These are phyloP conservation scores for Muricea muricata DNA, from an alignment of 92 coral and sea anemone species.

Conservation along the genomic window DNA sequence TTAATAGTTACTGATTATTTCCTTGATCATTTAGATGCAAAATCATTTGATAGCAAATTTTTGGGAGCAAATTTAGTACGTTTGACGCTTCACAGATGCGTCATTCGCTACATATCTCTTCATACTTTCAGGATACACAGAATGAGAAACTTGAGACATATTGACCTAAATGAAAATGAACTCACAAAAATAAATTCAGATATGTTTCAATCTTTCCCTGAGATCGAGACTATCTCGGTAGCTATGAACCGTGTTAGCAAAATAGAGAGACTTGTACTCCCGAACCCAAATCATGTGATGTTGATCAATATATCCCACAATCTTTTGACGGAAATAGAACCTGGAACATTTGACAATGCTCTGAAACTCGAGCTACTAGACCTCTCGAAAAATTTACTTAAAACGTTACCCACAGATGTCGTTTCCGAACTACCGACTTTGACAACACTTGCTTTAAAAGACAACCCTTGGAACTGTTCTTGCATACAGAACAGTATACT, in stretches of 20 bases:
- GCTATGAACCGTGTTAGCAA: not conserved
- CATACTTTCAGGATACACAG: not conserved
- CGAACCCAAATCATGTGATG: not conserved
- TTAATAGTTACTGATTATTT: not conserved
- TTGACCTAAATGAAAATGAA: not conserved
- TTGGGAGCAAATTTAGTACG: not conserved
- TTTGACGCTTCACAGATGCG: not conserved
- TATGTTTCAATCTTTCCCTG: not conserved
- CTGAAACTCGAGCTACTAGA: slow-evolving; percentile 28
- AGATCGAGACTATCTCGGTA: not conserved
- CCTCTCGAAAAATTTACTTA: slow-evolving; percentile 3
- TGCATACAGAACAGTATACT: slow-evolving; percentile 15
- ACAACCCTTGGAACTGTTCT: slow-evolving; percentile 42
- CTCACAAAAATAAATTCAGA: not conserved
- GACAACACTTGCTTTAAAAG: not conserved
- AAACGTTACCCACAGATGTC: not conserved
- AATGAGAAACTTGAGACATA: not conserved
- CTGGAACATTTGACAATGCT: slow-evolving; percentile 5
- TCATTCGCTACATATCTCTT: not conserved
- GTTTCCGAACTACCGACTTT: slow-evolving; percentile 21
- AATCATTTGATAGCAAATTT: not conserved
- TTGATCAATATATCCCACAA: slow-evolving; percentile 33
- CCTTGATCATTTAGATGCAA: not conserved
- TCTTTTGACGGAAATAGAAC: not conserved
- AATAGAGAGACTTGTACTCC: not conserved